phyloP scores from a whole-genome alignment of 2,113 vertebrate species.

The mouse (Mus musculus) region DNA sequence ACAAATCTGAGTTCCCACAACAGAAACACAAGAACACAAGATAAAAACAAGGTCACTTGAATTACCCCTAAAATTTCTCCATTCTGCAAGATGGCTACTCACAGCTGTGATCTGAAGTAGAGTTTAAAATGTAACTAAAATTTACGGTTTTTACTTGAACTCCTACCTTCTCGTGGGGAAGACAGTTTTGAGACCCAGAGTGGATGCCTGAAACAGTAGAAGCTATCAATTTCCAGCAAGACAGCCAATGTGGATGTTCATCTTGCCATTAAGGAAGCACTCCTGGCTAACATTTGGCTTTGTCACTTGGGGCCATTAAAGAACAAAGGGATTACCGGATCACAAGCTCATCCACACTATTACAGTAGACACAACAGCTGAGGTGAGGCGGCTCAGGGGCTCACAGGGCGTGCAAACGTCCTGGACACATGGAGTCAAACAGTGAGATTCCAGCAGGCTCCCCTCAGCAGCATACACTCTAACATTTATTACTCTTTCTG shows the following conservation, averaged over 20 bases:
- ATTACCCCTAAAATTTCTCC: slow-evolving; percentile 47
- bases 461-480: neutral
- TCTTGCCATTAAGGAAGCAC: neutral
- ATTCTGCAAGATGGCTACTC: slow-evolving; percentile 29
- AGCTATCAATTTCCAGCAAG: neutral
- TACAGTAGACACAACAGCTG: neutral
- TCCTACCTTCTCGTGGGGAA: neutral
- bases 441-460: neutral
- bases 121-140: slow-evolving; percentile 53
- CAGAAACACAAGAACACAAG: slow-evolving; percentile 73
- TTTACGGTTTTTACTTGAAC: slow-evolving; percentile 30
- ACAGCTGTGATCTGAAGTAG: neutral
- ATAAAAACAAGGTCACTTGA: slow-evolving; percentile 62
- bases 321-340: neutral
- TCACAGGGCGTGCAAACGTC: neutral
- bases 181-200: neutral
- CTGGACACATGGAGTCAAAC: neutral
- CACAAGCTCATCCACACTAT: neutral
- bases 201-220: neutral
- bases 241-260: neutral
- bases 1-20: slow-evolving; percentile 64
- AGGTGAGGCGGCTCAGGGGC: neutral
- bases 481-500: neutral
- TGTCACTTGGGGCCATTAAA: neutral
- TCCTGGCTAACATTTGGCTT: neutral